Conservation (phyloP, 2,888 invertebrate genomes). For the Phoenoteleia sp. region DNA sequence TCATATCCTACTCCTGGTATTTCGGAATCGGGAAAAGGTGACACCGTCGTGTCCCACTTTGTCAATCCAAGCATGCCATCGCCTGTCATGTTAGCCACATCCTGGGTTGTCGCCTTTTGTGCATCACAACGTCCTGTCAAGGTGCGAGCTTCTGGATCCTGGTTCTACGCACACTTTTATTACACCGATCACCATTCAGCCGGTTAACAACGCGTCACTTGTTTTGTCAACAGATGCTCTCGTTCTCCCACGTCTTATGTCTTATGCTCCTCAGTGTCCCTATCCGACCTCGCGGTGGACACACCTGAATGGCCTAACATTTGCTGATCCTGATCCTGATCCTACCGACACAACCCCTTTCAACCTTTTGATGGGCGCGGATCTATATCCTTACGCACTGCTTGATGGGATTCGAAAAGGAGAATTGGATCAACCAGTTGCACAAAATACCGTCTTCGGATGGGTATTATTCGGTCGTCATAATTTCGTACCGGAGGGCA, state of each 20-base stretch:
- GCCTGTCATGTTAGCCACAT: background rate
- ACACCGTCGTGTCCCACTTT: too few species aligned
- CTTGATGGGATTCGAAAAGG: background rate
- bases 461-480: too few species aligned
- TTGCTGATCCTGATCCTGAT: conserved; percentile 26
- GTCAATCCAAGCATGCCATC: too few species aligned
- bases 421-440: background rate
- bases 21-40: too few species aligned
- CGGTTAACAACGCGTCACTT: background rate
- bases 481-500: too few species aligned
- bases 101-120: background rate
- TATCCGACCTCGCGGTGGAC: background rate
- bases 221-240: background rate
- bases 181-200: background rate
- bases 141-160: conserved; percentile 19
- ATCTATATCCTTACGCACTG: conserved; percentile 12
- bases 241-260: background rate
- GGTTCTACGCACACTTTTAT: background rate
- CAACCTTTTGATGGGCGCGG: conserved; percentile 3
- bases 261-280: conserved; percentile 7
- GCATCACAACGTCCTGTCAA: background rate
- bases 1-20: too few species aligned
- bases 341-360: background rate
- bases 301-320: conserved; percentile 3
- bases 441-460: conserved; percentile 10